Conservation (phyloP, 2,113 vertebrate genomes). For the Glaucomys volans region DNA sequence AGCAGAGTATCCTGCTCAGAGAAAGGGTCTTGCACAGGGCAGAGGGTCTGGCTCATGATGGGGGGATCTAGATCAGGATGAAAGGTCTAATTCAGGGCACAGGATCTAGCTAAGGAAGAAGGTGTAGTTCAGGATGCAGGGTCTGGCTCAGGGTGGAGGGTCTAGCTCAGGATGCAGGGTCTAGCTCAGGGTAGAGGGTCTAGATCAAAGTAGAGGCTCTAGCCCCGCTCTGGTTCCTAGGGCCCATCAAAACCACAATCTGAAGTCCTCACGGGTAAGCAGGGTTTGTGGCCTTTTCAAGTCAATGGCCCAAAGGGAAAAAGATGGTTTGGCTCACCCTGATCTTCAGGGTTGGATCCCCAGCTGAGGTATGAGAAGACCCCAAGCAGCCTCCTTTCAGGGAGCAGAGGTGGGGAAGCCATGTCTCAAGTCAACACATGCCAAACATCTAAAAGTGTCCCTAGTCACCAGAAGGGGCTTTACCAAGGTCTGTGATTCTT, state of each 20-base stretch:
- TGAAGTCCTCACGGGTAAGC: not conserved
- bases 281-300: not conserved
- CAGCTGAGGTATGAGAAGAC: not conserved
- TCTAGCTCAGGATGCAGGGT: not conserved
- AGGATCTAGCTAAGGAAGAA: no score
- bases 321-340: not conserved
- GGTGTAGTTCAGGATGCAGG: not conserved
- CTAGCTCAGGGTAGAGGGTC: no score
- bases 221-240: not conserved
- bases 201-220: not conserved
- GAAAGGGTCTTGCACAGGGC: not conserved
- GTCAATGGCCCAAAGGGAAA: not conserved
- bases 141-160: no score
- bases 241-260: not conserved
- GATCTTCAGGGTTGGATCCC: not conserved
- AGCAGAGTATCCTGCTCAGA: not conserved
- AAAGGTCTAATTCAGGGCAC: no score
- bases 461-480: not conserved
- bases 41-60: not conserved
- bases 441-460: not conserved
- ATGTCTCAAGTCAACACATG: fast-evolving
- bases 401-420: not conserved
- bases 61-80: no score
- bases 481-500: not conserved
- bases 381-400: not conserved